phyloP scores from a whole-genome alignment of 1,140 invertebrate species.

The Drosophila baimaii region DNA sequence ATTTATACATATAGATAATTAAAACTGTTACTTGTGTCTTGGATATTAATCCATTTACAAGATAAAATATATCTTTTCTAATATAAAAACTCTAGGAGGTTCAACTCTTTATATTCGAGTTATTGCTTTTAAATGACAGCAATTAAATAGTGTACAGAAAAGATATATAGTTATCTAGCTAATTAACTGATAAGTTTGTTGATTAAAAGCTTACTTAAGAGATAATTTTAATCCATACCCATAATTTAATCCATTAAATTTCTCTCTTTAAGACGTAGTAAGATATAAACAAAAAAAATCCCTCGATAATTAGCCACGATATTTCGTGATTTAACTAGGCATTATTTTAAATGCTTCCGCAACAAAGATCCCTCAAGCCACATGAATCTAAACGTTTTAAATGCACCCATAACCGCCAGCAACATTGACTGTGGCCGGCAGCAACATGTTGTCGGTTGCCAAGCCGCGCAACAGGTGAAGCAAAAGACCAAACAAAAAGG shows the following conservation, averaged over 20 bases:
- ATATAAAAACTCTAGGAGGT: neutral
- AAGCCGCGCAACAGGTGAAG: slow-evolving; percentile 63
- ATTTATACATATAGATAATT: too few species aligned
- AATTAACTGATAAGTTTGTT: neutral
- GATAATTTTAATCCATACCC: neutral
- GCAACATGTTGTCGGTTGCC: slow-evolving; percentile 48
- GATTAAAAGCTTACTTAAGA: too few species aligned
- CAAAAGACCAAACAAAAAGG: slow-evolving; percentile 25
- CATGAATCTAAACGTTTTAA: neutral
- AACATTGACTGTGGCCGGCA: slow-evolving; percentile 14
- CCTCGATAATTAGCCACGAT: slow-evolving; percentile 23
- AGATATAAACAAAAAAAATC: neutral
- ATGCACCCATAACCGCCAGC: slow-evolving; percentile 4
- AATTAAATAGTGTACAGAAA: neutral
- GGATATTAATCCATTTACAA: neutral
- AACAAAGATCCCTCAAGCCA: slow-evolving; percentile 8
- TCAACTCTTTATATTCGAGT: too few species aligned
- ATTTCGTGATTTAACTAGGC: slow-evolving; percentile 10
- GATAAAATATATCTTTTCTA: neutral
- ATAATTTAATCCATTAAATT: neutral
- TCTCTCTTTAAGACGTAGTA: neutral
- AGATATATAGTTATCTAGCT: neutral
- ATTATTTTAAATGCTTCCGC: slow-evolving; percentile 23
- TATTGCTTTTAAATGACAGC: neutral
- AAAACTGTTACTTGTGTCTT: too few species aligned